These are phyloP conservation scores for Phaenicophaeus curvirostris DNA, from an alignment of 2,797 vertebrate genomes.

Conservation along the genomic window DNA sequence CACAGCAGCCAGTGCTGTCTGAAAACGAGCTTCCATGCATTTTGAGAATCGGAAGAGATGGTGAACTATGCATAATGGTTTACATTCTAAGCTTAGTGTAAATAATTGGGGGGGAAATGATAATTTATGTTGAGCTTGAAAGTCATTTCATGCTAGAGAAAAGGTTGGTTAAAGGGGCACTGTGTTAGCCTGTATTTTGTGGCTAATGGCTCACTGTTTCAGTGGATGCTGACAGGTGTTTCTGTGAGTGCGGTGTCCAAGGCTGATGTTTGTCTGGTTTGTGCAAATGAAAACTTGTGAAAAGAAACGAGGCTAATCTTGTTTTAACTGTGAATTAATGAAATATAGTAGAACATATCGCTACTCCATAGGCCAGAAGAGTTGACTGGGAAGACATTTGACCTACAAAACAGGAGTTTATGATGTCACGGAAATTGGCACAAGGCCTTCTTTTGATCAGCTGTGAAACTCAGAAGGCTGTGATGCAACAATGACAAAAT, in stretches of 20 bases:
- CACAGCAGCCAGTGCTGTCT: not conserved
- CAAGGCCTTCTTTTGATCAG: not conserved
- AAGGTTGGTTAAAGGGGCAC: not conserved
- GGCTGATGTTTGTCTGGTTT: not conserved
- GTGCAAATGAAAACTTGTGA: not conserved
- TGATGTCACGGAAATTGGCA: not conserved
- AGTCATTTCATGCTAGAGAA: not conserved
- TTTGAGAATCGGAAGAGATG: not conserved
- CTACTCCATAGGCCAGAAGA: not conserved
- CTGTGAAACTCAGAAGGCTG: not conserved
- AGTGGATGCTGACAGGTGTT: not conserved
- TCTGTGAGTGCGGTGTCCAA: not conserved
- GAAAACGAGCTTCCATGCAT: not conserved
- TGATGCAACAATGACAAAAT: not conserved
- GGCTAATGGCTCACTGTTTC: not conserved
- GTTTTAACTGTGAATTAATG: not conserved
- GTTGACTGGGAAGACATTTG: not conserved
- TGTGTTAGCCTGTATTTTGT: not conserved
- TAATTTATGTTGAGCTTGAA: not conserved
- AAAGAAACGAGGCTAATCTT: not conserved
- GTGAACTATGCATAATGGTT: not conserved
- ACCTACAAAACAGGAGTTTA: not conserved
- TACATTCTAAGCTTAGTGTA: too few species aligned
- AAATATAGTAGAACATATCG: not conserved
- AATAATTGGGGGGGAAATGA: not conserved